Conservation (phyloP, 1,140 invertebrate genomes). For the Drosophila nebulosa region DNA sequence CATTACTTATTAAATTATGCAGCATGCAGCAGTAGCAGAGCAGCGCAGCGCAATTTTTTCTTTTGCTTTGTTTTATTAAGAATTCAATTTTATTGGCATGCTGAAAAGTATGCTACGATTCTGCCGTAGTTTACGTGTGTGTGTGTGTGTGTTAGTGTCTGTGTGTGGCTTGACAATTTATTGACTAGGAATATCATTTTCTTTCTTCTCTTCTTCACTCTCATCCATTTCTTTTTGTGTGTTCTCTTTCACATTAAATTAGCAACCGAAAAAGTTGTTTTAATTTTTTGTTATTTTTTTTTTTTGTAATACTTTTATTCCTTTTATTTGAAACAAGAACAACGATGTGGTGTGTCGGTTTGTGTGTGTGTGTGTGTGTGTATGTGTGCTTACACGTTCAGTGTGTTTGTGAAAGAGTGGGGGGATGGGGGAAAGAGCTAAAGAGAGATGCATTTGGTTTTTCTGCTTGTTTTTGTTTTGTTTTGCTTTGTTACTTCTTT, state of each 20-base stretch:
- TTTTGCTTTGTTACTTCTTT: constrained; percentile 18
- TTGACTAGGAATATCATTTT: constrained; percentile 65
- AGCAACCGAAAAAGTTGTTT: not conserved
- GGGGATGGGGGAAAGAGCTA: constrained; percentile 37
- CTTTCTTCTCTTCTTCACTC: constrained; percentile 27
- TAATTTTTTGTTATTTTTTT: too few species aligned
- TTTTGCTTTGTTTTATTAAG: too few species aligned
- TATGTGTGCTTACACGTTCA: constrained; percentile 4
- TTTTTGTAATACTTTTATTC: constrained; percentile 9
- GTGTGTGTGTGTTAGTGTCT: constrained; percentile 18
- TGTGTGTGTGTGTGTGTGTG: constrained; percentile 10
- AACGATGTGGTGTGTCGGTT: constrained; percentile 34
- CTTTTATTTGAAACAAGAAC: constrained; percentile 52
- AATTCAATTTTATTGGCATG: constrained; percentile 18
- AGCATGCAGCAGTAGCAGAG: not conserved
- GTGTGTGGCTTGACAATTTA: constrained; percentile 57
- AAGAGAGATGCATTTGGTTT: constrained; percentile 42
- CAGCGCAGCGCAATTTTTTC: constrained; percentile 15
- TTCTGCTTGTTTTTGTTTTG: constrained; percentile 37
- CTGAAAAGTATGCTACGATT: constrained; percentile 44
- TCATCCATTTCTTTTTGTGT: constrained; percentile 18
- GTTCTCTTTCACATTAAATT: constrained; percentile 7
- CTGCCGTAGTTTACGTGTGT: constrained; percentile 1
- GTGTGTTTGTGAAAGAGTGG: constrained; percentile 6
- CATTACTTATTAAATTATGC: not conserved